A percentile compares a stretch with the other conserved stretches of the same genome.
Conservation (phyloP, 1,140 invertebrate genomes). For the Monomorium pharaonis region DNA sequence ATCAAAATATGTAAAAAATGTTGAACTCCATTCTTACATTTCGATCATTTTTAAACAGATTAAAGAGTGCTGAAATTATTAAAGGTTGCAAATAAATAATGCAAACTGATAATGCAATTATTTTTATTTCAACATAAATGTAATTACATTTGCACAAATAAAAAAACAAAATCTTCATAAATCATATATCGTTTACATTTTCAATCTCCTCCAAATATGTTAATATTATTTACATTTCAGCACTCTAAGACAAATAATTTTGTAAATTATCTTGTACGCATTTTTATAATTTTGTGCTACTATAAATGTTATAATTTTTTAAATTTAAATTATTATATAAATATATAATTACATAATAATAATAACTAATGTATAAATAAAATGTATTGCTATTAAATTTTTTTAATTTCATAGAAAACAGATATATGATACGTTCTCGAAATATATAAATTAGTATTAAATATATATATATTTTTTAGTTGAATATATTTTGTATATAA, state of each 20-base stretch:
- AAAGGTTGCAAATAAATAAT: slow-evolving; percentile 62
- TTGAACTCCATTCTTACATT: not conserved
- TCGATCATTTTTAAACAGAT: slow-evolving; percentile 5
- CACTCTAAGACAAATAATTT: slow-evolving; percentile 64
- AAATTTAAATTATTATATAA: slow-evolving; percentile 24
- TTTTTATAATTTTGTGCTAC: slow-evolving; percentile 47
- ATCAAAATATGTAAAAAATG: not conserved
- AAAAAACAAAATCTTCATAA: slow-evolving; percentile 57
- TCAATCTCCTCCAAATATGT: slow-evolving; percentile 12
- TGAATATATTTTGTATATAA: slow-evolving; percentile 45
- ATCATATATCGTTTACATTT: slow-evolving; percentile 15
- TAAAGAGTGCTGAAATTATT: slow-evolving; percentile 71
- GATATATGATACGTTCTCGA: not conserved
- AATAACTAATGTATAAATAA: slow-evolving; percentile 13
- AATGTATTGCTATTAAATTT: slow-evolving; percentile 39
- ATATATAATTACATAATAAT: slow-evolving; percentile 32
- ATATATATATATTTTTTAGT: slow-evolving; percentile 15
- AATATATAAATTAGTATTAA: slow-evolving; percentile 36
- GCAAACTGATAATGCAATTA: slow-evolving; percentile 57
- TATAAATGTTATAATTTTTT: slow-evolving; percentile 40
- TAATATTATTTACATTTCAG: slow-evolving; percentile 67
- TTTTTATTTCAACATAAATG: slow-evolving; percentile 70
- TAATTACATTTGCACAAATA: slow-evolving; percentile 57
- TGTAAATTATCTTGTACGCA: slow-evolving; percentile 30
- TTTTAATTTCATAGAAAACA: slow-evolving; percentile 47